phyloP scores from a whole-genome alignment of 2,888 invertebrate species.

The Agrenia bidenticulata region DNA sequence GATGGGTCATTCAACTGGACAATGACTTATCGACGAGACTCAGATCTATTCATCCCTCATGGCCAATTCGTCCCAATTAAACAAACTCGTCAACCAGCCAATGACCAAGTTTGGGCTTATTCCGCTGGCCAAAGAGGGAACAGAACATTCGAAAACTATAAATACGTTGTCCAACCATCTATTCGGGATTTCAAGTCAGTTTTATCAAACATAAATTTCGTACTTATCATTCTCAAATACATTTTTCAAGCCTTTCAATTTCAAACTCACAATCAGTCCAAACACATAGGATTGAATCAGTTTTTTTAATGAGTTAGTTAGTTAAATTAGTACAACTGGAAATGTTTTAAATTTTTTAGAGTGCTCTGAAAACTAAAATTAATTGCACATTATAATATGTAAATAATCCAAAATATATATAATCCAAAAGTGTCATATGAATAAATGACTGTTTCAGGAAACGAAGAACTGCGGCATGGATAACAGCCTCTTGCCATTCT shows the following conservation, averaged over 20 bases:
- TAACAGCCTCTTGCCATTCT: background rate
- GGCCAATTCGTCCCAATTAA: constrained; percentile 48
- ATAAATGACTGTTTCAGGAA: background rate
- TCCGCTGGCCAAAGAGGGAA: background rate
- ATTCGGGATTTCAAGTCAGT: background rate
- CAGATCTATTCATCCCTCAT: constrained; percentile 57
- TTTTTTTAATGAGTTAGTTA: no score
- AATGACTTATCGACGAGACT: constrained; percentile 59
- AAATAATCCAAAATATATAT: no score
- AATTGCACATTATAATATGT: no score
- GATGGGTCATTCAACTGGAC: constrained; percentile 64
- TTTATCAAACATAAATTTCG: no score
- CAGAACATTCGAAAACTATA: background rate
- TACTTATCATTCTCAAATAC: no score
- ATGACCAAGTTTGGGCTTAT: background rate
- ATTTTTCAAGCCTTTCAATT: background rate
- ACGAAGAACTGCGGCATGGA: background rate
- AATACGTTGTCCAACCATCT: background rate
- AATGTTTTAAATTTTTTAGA: no score
- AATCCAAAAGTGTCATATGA: no score
- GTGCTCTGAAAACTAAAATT: no score
- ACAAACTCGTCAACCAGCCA: no score
- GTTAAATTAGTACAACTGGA: no score
- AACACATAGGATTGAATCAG: background rate
- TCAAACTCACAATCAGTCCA: background rate